A percentile compares a stretch with the other conserved stretches of the same genome.
These are phyloP conservation scores for Anguilla pacifica DNA, from an alignment of 2,797 vertebrate species.

Conservation along the genomic window DNA sequence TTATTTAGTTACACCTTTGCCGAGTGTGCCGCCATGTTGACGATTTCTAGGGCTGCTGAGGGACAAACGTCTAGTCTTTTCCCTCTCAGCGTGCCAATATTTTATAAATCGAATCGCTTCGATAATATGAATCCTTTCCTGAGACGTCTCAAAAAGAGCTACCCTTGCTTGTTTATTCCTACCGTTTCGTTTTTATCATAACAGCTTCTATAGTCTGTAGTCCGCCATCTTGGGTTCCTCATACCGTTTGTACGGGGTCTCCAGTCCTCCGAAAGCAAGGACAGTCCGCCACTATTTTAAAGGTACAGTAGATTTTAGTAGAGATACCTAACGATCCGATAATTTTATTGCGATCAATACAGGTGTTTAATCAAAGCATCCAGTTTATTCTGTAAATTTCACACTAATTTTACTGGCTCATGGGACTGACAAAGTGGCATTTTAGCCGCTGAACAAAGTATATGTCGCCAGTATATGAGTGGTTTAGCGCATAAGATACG, in stretches of 20 bases:
- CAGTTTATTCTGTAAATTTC: neutral
- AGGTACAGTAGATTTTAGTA: conserved; percentile 72
- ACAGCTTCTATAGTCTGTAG: conserved; percentile 79
- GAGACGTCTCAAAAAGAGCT: conserved; percentile 55
- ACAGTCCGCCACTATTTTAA: conserved; percentile 84
- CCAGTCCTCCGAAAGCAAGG: conserved; percentile 81
- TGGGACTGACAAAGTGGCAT: neutral
- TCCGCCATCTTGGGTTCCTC: conserved; percentile 97
- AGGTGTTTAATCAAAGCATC: neutral
- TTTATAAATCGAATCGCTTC: conserved; percentile 50
- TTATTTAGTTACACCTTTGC: conserved; percentile 64
- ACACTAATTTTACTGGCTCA: neutral
- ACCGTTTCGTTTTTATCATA: conserved; percentile 69
- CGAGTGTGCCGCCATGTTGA: conserved; percentile 83
- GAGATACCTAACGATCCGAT: neutral
- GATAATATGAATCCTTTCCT: conserved; percentile 53
- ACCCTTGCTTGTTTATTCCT: conserved; percentile 67
- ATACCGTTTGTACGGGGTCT: conserved; percentile 89
- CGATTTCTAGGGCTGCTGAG: conserved; percentile 80
- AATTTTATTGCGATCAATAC: neutral
- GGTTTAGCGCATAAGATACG: neutral
- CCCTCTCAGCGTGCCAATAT: conserved; percentile 56
- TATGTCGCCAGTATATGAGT: neutral
- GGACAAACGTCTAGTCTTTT: conserved; percentile 63
- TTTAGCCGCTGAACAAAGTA: neutral